These are phyloP conservation scores for Hemithea aestivaria DNA, from an alignment of 2,888 invertebrate genomes.

Conservation along the genomic window DNA sequence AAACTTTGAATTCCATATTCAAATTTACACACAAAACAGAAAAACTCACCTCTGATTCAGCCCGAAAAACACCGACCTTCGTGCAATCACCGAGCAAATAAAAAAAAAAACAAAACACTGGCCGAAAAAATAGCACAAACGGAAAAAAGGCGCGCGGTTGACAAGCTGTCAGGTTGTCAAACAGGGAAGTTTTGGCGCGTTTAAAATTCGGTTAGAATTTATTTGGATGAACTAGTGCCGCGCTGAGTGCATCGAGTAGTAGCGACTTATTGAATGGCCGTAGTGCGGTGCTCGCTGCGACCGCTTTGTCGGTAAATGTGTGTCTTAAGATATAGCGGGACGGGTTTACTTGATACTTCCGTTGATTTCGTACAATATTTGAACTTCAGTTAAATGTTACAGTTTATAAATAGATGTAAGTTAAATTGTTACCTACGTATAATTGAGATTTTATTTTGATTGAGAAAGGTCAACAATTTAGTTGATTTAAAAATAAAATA, in stretches of 20 bases:
- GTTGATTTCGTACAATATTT: constrained; percentile 18
- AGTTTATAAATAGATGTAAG: too few species aligned
- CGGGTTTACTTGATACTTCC: constrained; percentile 52
- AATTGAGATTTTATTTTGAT: too few species aligned
- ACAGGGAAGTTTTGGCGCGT: constrained; percentile 22
- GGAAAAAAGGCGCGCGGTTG: constrained; percentile 45
- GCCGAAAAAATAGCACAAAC: constrained; percentile 36
- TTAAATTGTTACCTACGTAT: too few species aligned
- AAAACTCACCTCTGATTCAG: constrained; percentile 32
- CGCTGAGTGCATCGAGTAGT: constrained; percentile 64
- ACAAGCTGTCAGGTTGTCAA: constrained; percentile 43
- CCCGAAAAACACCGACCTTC: constrained; percentile 28
- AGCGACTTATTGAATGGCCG: constrained; percentile 69
- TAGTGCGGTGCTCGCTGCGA: constrained; percentile 65
- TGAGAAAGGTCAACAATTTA: too few species aligned
- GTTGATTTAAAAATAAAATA: too few species aligned
- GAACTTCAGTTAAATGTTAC: too few species aligned
- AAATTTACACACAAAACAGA: constrained; percentile 17
- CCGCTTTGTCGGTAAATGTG: constrained; percentile 73
- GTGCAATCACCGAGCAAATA: constrained; percentile 29
- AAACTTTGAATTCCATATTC: too few species aligned
- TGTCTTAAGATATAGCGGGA: constrained; percentile 60
- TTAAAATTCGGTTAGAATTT: constrained; percentile 16
- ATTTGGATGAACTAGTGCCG: constrained; percentile 35
- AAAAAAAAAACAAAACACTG: constrained; percentile 33